These are phyloP conservation scores for Leptobrachium ailaonicum DNA, from an alignment of 2,113 vertebrate species.

Conservation along the genomic window DNA sequence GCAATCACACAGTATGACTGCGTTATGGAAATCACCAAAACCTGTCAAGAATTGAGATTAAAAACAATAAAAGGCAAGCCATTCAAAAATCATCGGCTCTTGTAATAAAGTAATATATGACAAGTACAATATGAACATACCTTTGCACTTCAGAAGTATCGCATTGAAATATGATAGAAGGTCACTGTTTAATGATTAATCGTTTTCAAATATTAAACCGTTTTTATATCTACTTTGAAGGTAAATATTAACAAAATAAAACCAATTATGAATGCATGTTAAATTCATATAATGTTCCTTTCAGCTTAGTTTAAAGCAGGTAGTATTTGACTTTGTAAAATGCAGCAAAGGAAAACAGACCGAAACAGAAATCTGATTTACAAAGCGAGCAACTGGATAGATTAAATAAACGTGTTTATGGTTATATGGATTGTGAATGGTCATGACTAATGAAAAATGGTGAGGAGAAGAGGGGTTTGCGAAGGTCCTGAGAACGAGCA, in stretches of 20 bases:
- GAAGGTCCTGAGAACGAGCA: too few species aligned
- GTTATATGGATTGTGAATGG: too few species aligned
- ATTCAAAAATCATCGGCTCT: neutral
- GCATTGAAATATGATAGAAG: constrained; percentile 25
- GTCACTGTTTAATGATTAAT: constrained; percentile 39
- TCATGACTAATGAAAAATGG: too few species aligned
- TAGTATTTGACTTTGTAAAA: too few species aligned
- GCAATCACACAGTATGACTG: constrained; percentile 24
- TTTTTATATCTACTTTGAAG: constrained; percentile 12
- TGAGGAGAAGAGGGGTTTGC: too few species aligned
- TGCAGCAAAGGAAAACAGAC: too few species aligned
- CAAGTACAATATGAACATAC: constrained; percentile 21
- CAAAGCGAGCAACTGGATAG: too few species aligned
- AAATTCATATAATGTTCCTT: too few species aligned
- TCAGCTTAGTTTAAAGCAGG: too few species aligned
- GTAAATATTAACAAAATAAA: constrained; percentile 39
- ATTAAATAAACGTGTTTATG: too few species aligned
- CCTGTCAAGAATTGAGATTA: constrained; percentile 1
- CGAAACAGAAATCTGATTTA: too few species aligned
- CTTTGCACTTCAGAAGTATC: constrained; percentile 30
- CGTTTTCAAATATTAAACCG: constrained; percentile 37
- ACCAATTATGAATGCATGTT: constrained; percentile 3
- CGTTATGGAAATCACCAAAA: constrained; percentile 14
- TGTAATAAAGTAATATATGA: neutral
- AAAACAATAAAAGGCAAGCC: constrained; percentile 29